A percentile compares a stretch with the other conserved stretches of the same genome.
These are phyloP conservation scores for Drosophila birchii DNA, from an alignment of 2,888 invertebrate species.

Conservation along the genomic window DNA sequence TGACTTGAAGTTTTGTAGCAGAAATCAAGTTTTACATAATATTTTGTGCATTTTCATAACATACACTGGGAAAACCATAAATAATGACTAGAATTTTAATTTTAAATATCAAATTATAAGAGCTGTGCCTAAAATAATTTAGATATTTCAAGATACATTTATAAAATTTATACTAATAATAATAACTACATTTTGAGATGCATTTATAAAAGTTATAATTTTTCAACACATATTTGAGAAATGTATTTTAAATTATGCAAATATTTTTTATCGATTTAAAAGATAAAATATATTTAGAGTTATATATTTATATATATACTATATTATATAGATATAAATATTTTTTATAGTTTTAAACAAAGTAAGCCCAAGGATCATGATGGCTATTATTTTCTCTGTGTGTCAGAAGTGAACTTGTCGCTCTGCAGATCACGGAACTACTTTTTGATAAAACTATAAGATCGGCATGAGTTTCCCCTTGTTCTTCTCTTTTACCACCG, in stretches of 20 bases:
- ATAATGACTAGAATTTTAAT: too few relatives aligned
- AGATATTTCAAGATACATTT: neutral
- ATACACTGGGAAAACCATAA: neutral
- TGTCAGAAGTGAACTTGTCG: slow-evolving; percentile 6
- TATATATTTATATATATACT: too few relatives aligned
- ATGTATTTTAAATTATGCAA: neutral
- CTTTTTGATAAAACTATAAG: slow-evolving; percentile 7
- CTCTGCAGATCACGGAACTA: slow-evolving; percentile 3
- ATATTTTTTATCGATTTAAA: too few relatives aligned
- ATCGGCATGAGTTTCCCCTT: slow-evolving; percentile 14
- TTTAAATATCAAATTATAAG: neutral
- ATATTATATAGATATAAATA: too few relatives aligned
- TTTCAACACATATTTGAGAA: neutral
- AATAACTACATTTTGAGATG: neutral
- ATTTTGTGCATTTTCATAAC: neutral
- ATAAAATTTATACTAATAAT: neutral
- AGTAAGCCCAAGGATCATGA: neutral
- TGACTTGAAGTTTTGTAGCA: slow-evolving; percentile 10
- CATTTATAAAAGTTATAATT: neutral
- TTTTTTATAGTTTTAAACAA: too few relatives aligned
- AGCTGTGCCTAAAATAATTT: neutral
- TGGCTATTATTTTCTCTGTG: neutral
- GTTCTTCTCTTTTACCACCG: neutral
- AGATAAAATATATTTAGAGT: too few relatives aligned
- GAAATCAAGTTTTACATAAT: slow-evolving; percentile 15